Evolutionary conservation across 2,888 invertebrate genomes (phyloP).

Genomic region (Diplazon laetatorius): DNA sequence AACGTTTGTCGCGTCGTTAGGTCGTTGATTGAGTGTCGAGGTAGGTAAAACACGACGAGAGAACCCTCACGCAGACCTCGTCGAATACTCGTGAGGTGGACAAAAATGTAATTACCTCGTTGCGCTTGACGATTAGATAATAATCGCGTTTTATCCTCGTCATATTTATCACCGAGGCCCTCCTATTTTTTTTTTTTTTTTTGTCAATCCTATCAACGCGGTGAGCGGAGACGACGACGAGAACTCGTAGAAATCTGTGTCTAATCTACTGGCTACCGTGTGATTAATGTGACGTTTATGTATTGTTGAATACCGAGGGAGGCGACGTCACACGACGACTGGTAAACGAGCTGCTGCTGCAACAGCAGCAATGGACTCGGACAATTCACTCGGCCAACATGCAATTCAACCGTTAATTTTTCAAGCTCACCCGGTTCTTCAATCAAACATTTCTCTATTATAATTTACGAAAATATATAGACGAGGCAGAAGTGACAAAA

Average conservation of each 20-base stretch:
- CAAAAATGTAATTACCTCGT: slow-evolving; percentile 57
- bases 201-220: slow-evolving; percentile 28
- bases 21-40: slow-evolving; percentile 53
- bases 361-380: neutral
- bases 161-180: slow-evolving; percentile 52
- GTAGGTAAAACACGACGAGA: slow-evolving; percentile 25
- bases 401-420: neutral
- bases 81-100: slow-evolving; percentile 10
- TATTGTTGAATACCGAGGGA: slow-evolving; percentile 23
- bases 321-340: neutral
- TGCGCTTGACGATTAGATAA: slow-evolving; percentile 55
- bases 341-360: neutral
- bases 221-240: neutral
- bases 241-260: slow-evolving; percentile 13
- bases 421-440: neutral
- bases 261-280: slow-evolving; percentile 10
- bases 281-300: slow-evolving; percentile 35
- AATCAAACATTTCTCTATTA: too few relatives aligned
- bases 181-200: too few relatives aligned
- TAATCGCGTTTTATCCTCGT: slow-evolving; percentile 48
- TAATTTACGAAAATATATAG: too few relatives aligned
- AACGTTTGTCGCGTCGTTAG: slow-evolving; percentile 8
- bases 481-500: too few relatives aligned
- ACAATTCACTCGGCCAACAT: slow-evolving; percentile 8
- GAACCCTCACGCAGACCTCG: neutral